A percentile compares a stretch with the other conserved stretches of the same genome.
phyloP scores from a whole-genome alignment of 23 tunicate genomes.

The Aplidium turbinatum region DNA sequence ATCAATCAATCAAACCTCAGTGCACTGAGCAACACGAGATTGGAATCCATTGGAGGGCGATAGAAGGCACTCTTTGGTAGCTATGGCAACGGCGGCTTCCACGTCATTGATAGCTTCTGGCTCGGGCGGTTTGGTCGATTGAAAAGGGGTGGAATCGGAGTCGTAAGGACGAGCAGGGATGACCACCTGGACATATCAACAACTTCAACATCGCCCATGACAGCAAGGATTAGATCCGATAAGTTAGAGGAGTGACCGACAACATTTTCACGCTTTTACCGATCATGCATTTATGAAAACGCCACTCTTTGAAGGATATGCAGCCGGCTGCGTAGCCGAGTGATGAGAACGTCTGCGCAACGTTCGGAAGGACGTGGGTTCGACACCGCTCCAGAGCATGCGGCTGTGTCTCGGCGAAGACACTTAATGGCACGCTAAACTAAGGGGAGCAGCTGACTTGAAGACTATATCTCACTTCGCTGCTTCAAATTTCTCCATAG shows the following conservation, averaged over 20 bases:
- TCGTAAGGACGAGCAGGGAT: constrained; percentile 50
- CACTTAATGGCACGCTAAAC: no score
- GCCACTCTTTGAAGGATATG: neutral
- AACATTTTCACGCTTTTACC: neutral
- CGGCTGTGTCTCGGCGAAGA: no score
- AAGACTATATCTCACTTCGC: no score
- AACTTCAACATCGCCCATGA: neutral
- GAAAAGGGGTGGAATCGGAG: constrained; percentile 55
- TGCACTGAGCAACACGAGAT: constrained; percentile 44
- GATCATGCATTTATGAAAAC: neutral
- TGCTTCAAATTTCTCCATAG: no score
- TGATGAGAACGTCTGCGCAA: no score
- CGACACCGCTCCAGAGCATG: no score
- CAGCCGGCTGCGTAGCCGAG: no score
- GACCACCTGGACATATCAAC: constrained; percentile 24
- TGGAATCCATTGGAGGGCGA: constrained; percentile 57
- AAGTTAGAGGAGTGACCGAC: neutral
- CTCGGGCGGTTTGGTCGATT: constrained; percentile 28
- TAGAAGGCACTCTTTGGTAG: constrained; percentile 55
- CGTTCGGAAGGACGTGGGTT: no score
- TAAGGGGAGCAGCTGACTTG: no score
- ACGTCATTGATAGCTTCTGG: constrained; percentile 54
- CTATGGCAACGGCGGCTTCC: constrained; percentile 50
- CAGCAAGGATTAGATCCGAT: neutral
- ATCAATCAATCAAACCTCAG: no score